Evolutionary conservation across 2,113 vertebrate species (phyloP).

Genomic region (Arvicanthis niloticus): DNA sequence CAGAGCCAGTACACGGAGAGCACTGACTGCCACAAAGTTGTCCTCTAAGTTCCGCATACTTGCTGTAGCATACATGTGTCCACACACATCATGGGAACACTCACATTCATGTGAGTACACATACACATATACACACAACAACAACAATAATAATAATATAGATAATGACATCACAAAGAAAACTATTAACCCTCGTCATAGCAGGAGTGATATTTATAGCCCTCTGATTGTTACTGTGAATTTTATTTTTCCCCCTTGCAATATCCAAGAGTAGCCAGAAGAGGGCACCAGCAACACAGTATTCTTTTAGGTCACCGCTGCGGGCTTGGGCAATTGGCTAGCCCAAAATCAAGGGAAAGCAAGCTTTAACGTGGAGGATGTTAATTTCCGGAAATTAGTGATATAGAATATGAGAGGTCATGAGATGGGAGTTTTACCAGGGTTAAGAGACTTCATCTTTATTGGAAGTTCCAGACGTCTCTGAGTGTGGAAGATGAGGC

Average conservation of each 20-base stretch:
- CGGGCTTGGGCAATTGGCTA: accelerated
- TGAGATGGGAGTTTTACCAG: neutral
- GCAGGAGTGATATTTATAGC: neutral
- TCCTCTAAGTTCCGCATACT: neutral
- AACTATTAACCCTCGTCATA: neutral
- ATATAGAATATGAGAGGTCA: too few relatives aligned
- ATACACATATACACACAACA: neutral
- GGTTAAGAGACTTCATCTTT: neutral
- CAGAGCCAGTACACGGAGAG: neutral
- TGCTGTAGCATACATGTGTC: too few relatives aligned
- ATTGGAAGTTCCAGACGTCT: neutral
- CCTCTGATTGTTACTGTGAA: accelerated
- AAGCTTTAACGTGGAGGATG: neutral
- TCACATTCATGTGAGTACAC: neutral
- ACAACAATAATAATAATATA: too few relatives aligned
- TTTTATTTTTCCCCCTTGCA: neutral
- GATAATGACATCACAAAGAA: neutral
- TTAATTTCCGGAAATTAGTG: neutral
- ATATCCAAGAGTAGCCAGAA: neutral
- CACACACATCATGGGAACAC: neutral
- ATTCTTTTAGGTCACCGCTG: neutral
- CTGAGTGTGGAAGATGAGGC: neutral
- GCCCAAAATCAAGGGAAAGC: neutral
- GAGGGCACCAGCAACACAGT: conserved; percentile 58
- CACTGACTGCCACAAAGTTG: neutral